Conservation (phyloP, 2,888 invertebrate genomes). For the Taphrorychus bicolor region DNA sequence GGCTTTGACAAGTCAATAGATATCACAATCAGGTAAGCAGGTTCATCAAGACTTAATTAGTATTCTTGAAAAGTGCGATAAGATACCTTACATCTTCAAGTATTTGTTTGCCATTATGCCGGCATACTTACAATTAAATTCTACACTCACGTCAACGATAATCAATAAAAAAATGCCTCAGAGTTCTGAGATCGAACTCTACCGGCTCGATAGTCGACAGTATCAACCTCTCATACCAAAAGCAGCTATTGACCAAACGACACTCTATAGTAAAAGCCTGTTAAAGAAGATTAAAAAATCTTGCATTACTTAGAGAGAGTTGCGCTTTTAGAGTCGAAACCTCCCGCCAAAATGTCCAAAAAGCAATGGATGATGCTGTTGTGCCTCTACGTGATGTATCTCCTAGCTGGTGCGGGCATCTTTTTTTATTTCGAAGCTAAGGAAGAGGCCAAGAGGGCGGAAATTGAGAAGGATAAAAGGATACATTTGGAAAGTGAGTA, state of each 20-base stretch:
- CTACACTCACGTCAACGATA: slow-evolving; percentile 1
- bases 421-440: slow-evolving; percentile 84
- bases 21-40: slow-evolving; percentile 10
- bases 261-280: background rate
- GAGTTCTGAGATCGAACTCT: background rate
- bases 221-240: background rate
- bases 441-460: slow-evolving; percentile 69
- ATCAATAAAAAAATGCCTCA: background rate
- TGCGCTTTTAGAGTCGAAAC: background rate
- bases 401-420: slow-evolving; percentile 82
- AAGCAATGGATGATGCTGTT: slow-evolving; percentile 51
- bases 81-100: slow-evolving; percentile 27
- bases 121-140: background rate
- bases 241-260: background rate
- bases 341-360: slow-evolving; percentile 48
- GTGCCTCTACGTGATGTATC: slow-evolving; percentile 49
- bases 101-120: slow-evolving; percentile 6
- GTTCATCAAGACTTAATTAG: background rate
- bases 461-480: slow-evolving; percentile 63
- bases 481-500: slow-evolving; percentile 46
- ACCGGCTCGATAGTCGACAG: background rate
- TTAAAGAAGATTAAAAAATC: background rate
- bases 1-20: background rate
- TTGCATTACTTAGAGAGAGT: background rate
- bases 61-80: slow-evolving; percentile 8